Evolutionary conservation across 2,113 vertebrate genomes (phyloP).

Genomic region (Halichoerus grypus): DNA sequence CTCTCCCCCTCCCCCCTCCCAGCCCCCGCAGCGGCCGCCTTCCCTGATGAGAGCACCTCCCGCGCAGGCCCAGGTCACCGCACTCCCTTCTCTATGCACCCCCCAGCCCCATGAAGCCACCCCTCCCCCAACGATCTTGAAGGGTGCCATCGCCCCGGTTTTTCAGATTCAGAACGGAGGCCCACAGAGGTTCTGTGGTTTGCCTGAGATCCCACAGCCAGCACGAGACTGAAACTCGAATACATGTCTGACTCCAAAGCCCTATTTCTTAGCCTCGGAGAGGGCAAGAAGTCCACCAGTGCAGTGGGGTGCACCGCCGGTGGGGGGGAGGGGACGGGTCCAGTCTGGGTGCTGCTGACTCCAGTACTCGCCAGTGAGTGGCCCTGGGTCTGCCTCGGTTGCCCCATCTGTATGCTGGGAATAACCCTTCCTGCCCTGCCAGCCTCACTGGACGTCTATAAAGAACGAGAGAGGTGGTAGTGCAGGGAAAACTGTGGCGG

Average conservation of each 20-base stretch:
- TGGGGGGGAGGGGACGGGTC: neutral
- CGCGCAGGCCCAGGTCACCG: neutral
- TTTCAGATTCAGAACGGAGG: neutral
- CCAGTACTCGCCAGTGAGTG: neutral
- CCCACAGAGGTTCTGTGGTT: neutral
- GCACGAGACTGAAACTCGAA: neutral
- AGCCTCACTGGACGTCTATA: neutral
- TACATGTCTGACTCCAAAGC: neutral
- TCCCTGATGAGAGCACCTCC: neutral
- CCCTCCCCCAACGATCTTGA: neutral
- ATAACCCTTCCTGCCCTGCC: neutral
- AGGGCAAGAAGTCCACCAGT: neutral
- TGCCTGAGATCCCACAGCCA: neutral
- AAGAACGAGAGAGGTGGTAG: neutral
- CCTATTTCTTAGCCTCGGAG: neutral
- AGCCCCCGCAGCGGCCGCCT: neutral
- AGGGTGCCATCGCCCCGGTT: neutral
- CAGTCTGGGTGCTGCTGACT: too few species aligned
- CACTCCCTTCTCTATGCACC: neutral
- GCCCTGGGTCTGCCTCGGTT: neutral
- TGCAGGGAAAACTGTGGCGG: neutral
- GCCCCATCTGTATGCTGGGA: neutral
- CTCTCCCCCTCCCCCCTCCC: neutral
- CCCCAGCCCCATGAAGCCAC: neutral
- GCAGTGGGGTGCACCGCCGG: rapidly evolving